A percentile compares a stretch with the other conserved stretches of the same genome.
Conservation (phyloP, 2,888 invertebrate species). For the Eurytoma californica region DNA sequence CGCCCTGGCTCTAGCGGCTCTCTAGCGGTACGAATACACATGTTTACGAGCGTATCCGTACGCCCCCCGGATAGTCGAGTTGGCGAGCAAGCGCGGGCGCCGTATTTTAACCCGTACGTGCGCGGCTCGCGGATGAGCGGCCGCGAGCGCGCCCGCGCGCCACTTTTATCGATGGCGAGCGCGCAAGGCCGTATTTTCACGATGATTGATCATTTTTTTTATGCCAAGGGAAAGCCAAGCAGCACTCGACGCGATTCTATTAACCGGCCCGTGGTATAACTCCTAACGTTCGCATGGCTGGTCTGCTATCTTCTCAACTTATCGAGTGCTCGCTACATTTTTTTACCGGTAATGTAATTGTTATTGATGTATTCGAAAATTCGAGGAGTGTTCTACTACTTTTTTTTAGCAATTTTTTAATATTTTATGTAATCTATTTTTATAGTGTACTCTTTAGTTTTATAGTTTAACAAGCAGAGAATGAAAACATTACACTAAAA, state of each 20-base stretch:
- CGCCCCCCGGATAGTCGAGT: neutral
- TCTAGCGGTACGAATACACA: neutral
- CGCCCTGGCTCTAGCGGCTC: conserved; percentile 9
- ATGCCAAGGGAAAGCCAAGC: conserved; percentile 5
- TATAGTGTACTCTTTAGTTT: no score
- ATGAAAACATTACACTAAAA: neutral
- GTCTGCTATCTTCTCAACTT: no score
- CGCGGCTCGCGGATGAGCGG: neutral
- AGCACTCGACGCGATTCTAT: neutral
- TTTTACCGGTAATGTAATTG: no score
- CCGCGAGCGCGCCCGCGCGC: conserved; percentile 1
- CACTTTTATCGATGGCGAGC: conserved; percentile 36
- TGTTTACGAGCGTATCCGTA: conserved; percentile 28
- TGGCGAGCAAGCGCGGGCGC: neutral
- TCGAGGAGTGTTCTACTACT: no score
- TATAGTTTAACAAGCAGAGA: no score
- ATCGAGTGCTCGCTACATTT: no score
- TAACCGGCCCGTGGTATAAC: neutral
- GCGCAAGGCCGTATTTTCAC: conserved; percentile 24
- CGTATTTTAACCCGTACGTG: neutral
- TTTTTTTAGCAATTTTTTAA: no score
- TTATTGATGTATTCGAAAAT: no score
- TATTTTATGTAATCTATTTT: no score
- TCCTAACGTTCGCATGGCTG: neutral
- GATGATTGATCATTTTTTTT: conserved; percentile 36